These are phyloP conservation scores for Xiphorhynchus elegans DNA, from an alignment of 2,113 vertebrate genomes.

Conservation along the genomic window DNA sequence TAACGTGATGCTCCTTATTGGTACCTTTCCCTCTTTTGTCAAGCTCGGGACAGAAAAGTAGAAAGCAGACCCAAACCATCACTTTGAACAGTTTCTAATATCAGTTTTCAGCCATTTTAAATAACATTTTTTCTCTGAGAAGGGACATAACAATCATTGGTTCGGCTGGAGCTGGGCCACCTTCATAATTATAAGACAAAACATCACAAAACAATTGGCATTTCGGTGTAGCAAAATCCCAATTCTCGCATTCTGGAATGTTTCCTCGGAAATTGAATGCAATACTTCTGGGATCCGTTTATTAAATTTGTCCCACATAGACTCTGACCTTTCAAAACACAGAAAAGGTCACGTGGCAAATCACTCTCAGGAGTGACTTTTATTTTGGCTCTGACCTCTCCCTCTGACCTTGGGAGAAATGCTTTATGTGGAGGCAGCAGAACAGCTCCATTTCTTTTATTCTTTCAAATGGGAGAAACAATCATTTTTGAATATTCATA, in stretches of 20 bases:
- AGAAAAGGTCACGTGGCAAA: conserved; percentile 40
- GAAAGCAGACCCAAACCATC: neutral
- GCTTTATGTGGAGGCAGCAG: neutral
- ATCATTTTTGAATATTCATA: neutral
- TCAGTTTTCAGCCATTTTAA: neutral
- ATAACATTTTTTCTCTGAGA: neutral
- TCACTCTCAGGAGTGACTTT: conserved; percentile 33
- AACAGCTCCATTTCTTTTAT: neutral
- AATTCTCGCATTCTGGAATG: neutral
- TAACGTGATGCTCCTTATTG: neutral
- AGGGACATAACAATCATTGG: neutral
- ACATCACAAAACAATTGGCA: conserved; percentile 9
- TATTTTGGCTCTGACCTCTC: conserved; percentile 26
- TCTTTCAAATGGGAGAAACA: neutral
- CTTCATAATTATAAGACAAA: conserved; percentile 32
- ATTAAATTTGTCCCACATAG: conserved; percentile 62
- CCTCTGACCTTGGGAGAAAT: conserved; percentile 42
- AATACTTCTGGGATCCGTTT: conserved; percentile 46
- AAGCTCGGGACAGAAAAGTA: neutral
- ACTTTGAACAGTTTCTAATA: neutral
- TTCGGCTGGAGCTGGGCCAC: conserved; percentile 5
- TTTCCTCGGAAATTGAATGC: conserved; percentile 28
- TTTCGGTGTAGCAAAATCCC: conserved; percentile 37
- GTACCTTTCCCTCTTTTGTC: neutral
- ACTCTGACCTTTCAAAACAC: conserved; percentile 58